Evolutionary conservation across 2,113 vertebrate species (phyloP), one percentile per base, ranked within the genome.

Genomic region (Odontesthes bonariensis): DNA sequence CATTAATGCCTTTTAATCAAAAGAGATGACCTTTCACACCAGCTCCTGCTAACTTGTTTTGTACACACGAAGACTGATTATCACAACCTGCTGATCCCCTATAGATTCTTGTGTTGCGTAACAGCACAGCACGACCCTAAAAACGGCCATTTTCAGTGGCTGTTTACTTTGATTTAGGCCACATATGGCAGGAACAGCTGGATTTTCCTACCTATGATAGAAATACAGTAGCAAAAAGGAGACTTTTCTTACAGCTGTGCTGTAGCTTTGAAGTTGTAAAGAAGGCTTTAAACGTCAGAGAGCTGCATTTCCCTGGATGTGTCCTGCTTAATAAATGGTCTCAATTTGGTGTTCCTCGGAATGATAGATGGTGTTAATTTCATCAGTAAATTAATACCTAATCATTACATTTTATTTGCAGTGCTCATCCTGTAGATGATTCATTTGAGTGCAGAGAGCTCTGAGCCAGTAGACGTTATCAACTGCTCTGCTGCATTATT

Each of bases 331-430:
- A 12, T 42, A 42, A 12, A 42, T 3, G 1, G 16, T 44, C 14
- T 44, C 13, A 16, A 44, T 63, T 31, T 32, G 19, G 44, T 53
- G 33, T 35, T 64, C 8, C 8, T 0, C 20, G 8, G 52, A 19
- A 32, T 19, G 20, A 4, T 65, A 35, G 0, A 52, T 19, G 6
- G 32, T 27, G 60, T 17, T 22, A 13, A 35, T 47, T 54, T 66
- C 4, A 60, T 53, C 17, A 66, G 5, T 59, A 64, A 58, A 66
- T 60, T 8, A 46, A 71, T 52, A 51, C 17, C 4, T 53, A 32
- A 54, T 27, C 27, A 27, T 27, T 27, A 27, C 1, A 27, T 27
- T 27, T 27, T 27, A 27, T 27, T 27, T 27, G 3, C 27, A 27
- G 27, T 27, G 3, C 27, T 27, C 27, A 27, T 27, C 27, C 27